Evolutionary conservation across 2,888 invertebrate genomes (phyloP).

Genomic region (Sussaba pulchella): DNA sequence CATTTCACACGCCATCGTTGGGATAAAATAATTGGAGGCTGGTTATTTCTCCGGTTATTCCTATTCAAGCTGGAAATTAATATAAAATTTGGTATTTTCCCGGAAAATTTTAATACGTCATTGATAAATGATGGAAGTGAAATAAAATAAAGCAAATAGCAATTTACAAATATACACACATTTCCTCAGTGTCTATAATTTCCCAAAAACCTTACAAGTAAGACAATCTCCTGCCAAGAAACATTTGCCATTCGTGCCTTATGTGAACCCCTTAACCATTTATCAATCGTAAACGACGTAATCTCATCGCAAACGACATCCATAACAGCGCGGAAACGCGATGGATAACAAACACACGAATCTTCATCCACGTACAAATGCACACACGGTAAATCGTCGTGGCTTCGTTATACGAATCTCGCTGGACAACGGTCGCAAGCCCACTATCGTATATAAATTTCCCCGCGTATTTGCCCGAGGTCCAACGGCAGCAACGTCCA

Average conservation of each 20-base stretch:
- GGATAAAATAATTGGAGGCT: too few relatives aligned
- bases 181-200: too few relatives aligned
- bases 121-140: too few relatives aligned
- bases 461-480: slow-evolving; percentile 54
- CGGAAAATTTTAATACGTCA: too few relatives aligned
- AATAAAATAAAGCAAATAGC: too few relatives aligned
- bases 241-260: slow-evolving; percentile 15
- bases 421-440: slow-evolving; percentile 50
- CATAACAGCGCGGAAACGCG: slow-evolving; percentile 70
- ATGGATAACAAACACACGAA: slow-evolving; percentile 50
- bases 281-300: slow-evolving; percentile 74
- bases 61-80: too few relatives aligned
- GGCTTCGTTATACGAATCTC: slow-evolving; percentile 20
- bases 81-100: too few relatives aligned
- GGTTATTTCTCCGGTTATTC: too few relatives aligned
- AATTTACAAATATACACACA: too few relatives aligned
- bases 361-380: slow-evolving; percentile 1
- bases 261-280: slow-evolving; percentile 14
- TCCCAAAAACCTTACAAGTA: background rate
- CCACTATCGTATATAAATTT: slow-evolving; percentile 51
- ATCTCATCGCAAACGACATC: slow-evolving; percentile 71
- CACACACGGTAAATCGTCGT: background rate
- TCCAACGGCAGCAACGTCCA: slow-evolving; percentile 23
- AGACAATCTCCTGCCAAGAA: slow-evolving; percentile 14
- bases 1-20: too few relatives aligned